phyloP scores from a whole-genome alignment of 2,888 invertebrate genomes.

The Fabriciana adippe region DNA sequence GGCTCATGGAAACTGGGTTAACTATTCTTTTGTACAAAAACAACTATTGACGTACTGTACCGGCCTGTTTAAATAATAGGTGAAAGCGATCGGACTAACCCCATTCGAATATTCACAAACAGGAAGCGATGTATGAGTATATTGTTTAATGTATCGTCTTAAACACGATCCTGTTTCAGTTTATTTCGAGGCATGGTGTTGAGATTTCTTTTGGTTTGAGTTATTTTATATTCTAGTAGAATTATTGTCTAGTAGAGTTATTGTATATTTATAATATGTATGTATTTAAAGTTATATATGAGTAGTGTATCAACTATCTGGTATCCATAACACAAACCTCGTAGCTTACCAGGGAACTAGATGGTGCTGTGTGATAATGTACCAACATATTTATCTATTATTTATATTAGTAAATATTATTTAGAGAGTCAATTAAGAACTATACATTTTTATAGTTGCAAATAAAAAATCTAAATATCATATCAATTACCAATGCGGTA shows the following conservation, averaged over 20 bases:
- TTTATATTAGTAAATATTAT: background rate
- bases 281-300: too few species aligned
- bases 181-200: constrained; percentile 8
- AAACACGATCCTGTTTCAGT: constrained; percentile 21
- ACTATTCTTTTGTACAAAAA: constrained; percentile 74
- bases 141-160: constrained; percentile 27
- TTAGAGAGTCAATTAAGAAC: constrained; percentile 6
- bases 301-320: too few species aligned
- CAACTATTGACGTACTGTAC: constrained; percentile 65
- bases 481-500: too few species aligned
- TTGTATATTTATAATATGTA: too few species aligned
- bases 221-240: background rate
- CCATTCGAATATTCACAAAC: constrained; percentile 58
- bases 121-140: constrained; percentile 52
- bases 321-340: too few species aligned
- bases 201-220: background rate
- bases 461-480: too few species aligned
- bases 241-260: too few species aligned
- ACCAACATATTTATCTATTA: too few species aligned
- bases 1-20: constrained; percentile 69
- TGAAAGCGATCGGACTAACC: constrained; percentile 67
- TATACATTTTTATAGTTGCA: too few species aligned
- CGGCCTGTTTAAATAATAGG: constrained; percentile 45
- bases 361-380: too few species aligned
- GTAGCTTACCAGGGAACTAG: too few species aligned